Base-by-base conservation (phyloP, 2,888 invertebrate species). In the Ptychoptera albimana region DNA sequence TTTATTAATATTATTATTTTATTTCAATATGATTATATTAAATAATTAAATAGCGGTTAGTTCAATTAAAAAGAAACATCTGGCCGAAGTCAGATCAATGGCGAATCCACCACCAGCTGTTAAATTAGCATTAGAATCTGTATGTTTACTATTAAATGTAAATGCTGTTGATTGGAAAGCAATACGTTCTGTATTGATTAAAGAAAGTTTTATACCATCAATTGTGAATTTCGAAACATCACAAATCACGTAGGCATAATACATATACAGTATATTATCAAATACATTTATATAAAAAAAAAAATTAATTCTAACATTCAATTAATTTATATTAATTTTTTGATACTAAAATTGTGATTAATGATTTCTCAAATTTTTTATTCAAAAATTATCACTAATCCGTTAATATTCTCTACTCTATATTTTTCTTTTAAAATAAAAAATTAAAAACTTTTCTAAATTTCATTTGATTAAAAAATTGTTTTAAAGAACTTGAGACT, bases 141-240 rank as follows among this genome's bases (percentile, higher is more conserved):
- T 94, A 59, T 93, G 93, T 69, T 79, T 89, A 50, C 74, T 94
- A 57, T 79, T 94, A 55, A 91, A 88, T 52, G 92, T 93, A 23
- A 40, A 40, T 67, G 84, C 87, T 47, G 79, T 79, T 62, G 92
- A 93, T 57, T 94, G 94, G 94, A 92, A 89, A 69, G 79, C 85
- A 54, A 91, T 89, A 68, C 81, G 86, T 48, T 79, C 84, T 51
- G 80, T 87, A 55, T 82, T 93, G 62, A 88, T 93, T 77, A 81
- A 86, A 71, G 94, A 94, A 68, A 91, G 89, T 74, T 92, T 92
- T 71, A 91, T 92, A 68, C 79, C 83, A 46, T 86, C 87, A 54
- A 89, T 92, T 67, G 84, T 92, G 69, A 88, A 88, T 76, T 92
- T 91, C 77, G 83, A 83, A 71, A 91, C 91, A 52, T 87, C 89